A percentile compares a stretch with the other conserved stretches of the same genome.
Evolutionary conservation across 2,888 invertebrate species (phyloP).

Genomic region (Plemyria rubiginata): DNA sequence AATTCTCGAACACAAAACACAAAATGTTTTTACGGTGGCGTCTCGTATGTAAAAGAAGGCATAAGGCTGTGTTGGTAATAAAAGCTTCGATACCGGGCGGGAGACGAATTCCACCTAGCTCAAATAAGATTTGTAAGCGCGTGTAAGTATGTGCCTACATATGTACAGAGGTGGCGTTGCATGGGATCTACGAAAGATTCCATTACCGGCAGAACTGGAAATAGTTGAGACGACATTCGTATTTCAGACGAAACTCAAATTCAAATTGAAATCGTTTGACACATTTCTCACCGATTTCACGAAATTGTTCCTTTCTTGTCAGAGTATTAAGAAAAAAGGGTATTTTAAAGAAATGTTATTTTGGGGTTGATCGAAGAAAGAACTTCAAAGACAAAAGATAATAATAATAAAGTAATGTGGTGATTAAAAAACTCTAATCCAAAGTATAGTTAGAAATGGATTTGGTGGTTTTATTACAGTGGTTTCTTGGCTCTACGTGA

Average conservation of each 20-base stretch:
- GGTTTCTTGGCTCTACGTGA: constrained; percentile 18
- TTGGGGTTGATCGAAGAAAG: neutral
- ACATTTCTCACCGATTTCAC: constrained; percentile 3
- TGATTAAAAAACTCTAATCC: too few relatives aligned
- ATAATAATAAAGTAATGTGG: too few relatives aligned
- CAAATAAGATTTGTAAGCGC: constrained; percentile 74
- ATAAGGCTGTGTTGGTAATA: constrained; percentile 56
- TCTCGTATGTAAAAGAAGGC: constrained; percentile 28
- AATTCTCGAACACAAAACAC: constrained; percentile 18
- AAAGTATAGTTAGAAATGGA: neutral
- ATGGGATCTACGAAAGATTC: constrained; percentile 51
- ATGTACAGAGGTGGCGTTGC: constrained; percentile 26
- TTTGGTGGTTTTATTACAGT: neutral
- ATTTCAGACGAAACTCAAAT: constrained; percentile 14
- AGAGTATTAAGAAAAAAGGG: neutral
- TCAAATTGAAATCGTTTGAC: constrained; percentile 15
- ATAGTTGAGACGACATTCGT: constrained; percentile 11
- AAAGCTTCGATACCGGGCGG: constrained; percentile 61
- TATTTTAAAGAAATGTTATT: neutral
- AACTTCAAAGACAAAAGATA: neutral
- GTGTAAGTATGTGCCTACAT: constrained; percentile 46
- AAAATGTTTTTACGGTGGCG: constrained; percentile 25
- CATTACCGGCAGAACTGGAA: constrained; percentile 27
- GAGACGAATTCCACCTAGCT: constrained; percentile 63
- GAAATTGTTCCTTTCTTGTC: neutral